Evolutionary conservation across 2,888 invertebrate species (phyloP).

Genomic region (Netelia fuscicornis): DNA sequence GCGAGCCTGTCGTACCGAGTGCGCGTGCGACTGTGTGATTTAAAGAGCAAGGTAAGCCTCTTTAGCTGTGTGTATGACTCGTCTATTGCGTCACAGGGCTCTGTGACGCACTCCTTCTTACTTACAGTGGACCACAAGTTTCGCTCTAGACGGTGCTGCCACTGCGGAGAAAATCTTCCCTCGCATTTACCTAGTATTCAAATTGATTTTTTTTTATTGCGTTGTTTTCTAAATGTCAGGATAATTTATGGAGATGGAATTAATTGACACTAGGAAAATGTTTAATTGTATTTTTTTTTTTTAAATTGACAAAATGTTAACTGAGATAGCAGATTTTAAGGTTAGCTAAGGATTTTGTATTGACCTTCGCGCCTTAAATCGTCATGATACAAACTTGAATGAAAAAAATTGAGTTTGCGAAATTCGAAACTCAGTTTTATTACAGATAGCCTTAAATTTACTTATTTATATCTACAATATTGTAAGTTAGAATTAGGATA

Average conservation of each 20-base stretch:
- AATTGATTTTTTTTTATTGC: not conserved
- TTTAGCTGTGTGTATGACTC: slow-evolving; percentile 17
- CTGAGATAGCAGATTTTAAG: no score
- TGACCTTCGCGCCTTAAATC: no score
- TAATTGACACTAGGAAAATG: no score
- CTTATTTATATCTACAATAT: slow-evolving; percentile 18
- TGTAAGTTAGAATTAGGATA: slow-evolving; percentile 22
- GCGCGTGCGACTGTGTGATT: slow-evolving; percentile 15
- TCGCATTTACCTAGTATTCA: not conserved
- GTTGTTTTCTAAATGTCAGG: no score
- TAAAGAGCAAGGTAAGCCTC: not conserved
- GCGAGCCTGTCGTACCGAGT: slow-evolving; percentile 26
- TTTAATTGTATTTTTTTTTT: no score
- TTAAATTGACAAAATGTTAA: no score
- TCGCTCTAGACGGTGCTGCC: slow-evolving; percentile 25
- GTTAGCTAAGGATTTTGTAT: no score
- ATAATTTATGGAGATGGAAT: no score
- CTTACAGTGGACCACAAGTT: slow-evolving; percentile 11
- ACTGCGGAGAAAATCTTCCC: not conserved
- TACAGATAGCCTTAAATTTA: not conserved
- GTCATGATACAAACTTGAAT: not conserved
- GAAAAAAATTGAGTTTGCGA: not conserved
- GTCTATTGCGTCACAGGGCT: slow-evolving; percentile 22
- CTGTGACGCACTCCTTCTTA: not conserved
- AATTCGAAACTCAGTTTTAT: slow-evolving; percentile 18